Evolutionary conservation across 1,140 invertebrate species (phyloP).

Genomic region (Danaus melanippus): DNA sequence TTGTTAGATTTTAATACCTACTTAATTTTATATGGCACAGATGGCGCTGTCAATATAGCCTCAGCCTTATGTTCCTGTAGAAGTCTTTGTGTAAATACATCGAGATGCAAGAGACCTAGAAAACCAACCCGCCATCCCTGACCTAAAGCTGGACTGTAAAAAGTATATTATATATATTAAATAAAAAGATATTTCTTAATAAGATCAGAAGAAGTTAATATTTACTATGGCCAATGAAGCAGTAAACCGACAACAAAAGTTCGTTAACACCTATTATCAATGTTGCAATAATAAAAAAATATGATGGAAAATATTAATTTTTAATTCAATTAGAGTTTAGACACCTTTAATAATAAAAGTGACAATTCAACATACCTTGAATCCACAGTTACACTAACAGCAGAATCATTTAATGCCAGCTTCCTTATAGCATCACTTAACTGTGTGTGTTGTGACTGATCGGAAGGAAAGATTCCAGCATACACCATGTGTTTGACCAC

Average conservation of each 20-base stretch:
- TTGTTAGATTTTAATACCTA: conserved; percentile 47
- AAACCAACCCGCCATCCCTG: conserved; percentile 96
- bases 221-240: no score
- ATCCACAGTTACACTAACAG: conserved; percentile 85
- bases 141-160: conserved; percentile 89
- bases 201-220: no score
- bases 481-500: conserved; percentile 89
- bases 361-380: conserved; percentile 76
- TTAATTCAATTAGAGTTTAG: no score
- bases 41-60: conserved; percentile 93
- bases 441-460: conserved; percentile 86
- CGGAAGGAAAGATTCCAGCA: conserved; percentile 93
- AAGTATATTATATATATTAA: background rate
- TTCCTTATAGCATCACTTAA: conserved; percentile 90
- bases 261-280: no score
- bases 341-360: no score
- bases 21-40: conserved; percentile 94
- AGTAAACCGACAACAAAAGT: no score
- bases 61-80: conserved; percentile 94
- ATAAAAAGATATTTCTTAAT: no score
- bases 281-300: no score
- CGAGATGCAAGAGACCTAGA: conserved; percentile 94
- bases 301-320: no score
- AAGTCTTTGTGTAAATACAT: conserved; percentile 94
- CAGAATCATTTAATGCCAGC: conserved; percentile 94